These are phyloP conservation scores for Trichogramma pretiosum DNA, from an alignment of 1,140 invertebrate genomes.

Conservation along the genomic window DNA sequence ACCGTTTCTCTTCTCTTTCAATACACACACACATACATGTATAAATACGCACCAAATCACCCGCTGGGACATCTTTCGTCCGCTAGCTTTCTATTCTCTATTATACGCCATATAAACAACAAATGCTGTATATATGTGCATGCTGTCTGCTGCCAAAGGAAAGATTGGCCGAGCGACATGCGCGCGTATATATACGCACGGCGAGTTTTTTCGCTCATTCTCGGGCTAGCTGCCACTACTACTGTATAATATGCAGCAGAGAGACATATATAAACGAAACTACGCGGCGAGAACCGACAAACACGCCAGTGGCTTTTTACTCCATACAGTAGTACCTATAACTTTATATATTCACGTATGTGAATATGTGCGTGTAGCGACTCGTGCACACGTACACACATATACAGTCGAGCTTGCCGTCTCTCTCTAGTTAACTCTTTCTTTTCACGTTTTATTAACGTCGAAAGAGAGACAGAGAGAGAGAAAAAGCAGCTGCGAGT, in stretches of 20 bases:
- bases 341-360: too few species aligned
- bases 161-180: conserved; percentile 10
- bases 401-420: too few species aligned
- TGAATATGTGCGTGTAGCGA: too few species aligned
- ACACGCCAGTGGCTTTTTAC: too few species aligned
- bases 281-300: too few species aligned
- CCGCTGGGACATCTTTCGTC: conserved; percentile 18
- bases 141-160: background rate
- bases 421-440: conserved; percentile 9
- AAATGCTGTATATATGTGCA: conserved; percentile 3
- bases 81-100: conserved; percentile 1
- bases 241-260: background rate
- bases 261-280: too few species aligned
- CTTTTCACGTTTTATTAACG: conserved; percentile 13
- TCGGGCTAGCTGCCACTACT: background rate
- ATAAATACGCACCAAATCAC: too few species aligned
- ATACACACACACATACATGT: conserved; percentile 13
- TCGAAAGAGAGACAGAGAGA: too few species aligned
- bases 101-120: too few species aligned
- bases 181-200: too few species aligned
- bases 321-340: too few species aligned
- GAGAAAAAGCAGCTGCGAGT: conserved; percentile 12
- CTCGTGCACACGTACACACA: too few species aligned
- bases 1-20: conserved; percentile 31
- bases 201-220: conserved; percentile 3